Percentiles rank a stretch among this genome's conserved stretches.
Evolutionary conservation across 2,113 vertebrate genomes (phyloP).

Genomic region (Calcarius ornatus): DNA sequence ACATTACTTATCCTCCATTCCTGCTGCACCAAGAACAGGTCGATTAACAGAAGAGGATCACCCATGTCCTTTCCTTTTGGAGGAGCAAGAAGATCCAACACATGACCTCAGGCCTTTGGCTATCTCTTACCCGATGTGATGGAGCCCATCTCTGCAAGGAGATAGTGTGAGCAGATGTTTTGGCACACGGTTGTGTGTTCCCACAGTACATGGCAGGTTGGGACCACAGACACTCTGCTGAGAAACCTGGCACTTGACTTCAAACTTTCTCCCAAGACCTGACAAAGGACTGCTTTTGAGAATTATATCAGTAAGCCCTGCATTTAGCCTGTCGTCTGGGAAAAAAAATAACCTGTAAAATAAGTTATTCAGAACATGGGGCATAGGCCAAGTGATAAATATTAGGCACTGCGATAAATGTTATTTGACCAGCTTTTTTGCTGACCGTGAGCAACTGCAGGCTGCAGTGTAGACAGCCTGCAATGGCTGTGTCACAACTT

Average conservation of each 20-base stretch:
- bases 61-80: neutral
- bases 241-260: neutral
- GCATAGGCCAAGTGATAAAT: neutral
- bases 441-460: neutral
- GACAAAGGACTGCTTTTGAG: neutral
- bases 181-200: fast-evolving
- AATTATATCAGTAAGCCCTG: neutral
- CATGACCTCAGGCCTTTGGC: neutral
- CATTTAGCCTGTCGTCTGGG: neutral
- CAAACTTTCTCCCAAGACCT: neutral
- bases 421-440: neutral
- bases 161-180: neutral
- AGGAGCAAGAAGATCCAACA: neutral
- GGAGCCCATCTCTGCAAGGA: neutral
- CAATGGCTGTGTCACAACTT: neutral
- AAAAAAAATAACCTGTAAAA: neutral
- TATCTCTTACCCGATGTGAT: neutral
- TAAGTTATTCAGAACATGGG: neutral
- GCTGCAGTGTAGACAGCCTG: neutral
- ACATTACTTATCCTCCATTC: neutral
- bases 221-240: too few relatives aligned
- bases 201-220: neutral
- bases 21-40: neutral
- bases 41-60: neutral
- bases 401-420: neutral